These are phyloP conservation scores for Serinus canaria DNA, from an alignment of 2,113 vertebrate genomes.

Conservation along the genomic window DNA sequence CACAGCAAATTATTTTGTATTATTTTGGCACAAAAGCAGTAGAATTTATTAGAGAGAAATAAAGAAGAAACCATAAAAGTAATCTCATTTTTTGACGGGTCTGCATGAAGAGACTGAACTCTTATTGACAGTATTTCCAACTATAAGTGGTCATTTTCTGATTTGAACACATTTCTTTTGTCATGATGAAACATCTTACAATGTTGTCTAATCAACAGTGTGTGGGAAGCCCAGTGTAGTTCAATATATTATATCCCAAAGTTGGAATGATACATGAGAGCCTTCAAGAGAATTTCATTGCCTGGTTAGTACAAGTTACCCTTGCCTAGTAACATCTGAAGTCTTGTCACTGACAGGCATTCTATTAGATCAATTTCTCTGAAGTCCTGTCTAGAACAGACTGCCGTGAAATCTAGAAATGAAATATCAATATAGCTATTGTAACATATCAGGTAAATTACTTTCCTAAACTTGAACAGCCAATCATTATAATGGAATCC, in stretches of 20 bases:
- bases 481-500: neutral
- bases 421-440: neutral
- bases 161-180: neutral
- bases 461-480: neutral
- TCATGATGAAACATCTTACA: neutral
- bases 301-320: neutral
- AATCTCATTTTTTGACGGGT: neutral
- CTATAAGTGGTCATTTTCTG: neutral
- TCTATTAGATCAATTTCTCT: neutral
- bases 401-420: neutral
- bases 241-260: neutral
- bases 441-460: neutral
- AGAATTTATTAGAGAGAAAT: neutral
- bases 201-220: neutral
- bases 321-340: neutral
- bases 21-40: neutral
- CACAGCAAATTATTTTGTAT: neutral
- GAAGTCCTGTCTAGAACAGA: neutral
- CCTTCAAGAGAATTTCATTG: neutral
- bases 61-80: neutral
- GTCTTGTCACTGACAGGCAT: neutral
- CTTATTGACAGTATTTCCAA: neutral
- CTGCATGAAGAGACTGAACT: neutral
- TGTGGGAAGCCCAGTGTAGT: neutral
- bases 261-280: neutral